Base-by-base conservation (phyloP, 2,113 vertebrate genomes). In the Clarias macrocephalus region DNA sequence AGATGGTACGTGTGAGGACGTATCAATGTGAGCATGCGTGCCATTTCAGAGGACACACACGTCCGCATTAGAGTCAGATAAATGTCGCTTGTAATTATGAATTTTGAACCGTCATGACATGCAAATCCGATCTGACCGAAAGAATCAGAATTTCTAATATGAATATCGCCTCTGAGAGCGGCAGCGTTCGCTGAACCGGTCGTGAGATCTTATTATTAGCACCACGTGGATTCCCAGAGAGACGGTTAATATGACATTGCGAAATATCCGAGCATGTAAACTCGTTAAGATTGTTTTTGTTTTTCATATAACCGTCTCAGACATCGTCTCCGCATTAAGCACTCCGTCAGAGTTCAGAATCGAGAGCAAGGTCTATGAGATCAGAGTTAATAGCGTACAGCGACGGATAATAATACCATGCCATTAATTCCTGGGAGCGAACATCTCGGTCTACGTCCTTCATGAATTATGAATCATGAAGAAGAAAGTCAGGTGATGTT, bases 381-480 rank as follows among this genome's bases (percentile, higher is more conserved):
- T 80, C 85, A 80, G 30, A 37, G 42, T 68, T 86, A 86, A 86
- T 79, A 42, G 52, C 48, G 5, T 11, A 5, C 48, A 7, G n/a
- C 76, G 23, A 37, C 56, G 30, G 28, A 80, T 65, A 80, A 80
- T 37, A 37, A 80, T 37, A 37, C 48, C 75, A 33, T 63, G 18
- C 30, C 63, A 70, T 37, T 80, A 25, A 56, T 86, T 59, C 62
- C 62, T 33, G 37, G 57, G 19, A 57, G 84, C 73, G 65, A 68
- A 57, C n/a, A 19, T 66, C n/a, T 80, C 68, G 62, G 70, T 68
- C 52, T 68, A 76, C 59, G 62, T 23, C 54, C 33, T 75, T 75
- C 70, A 85, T 85, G 56, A 80, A 37, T 80, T 60, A 62, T 60
- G 57, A 60, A 60, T 81, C 57, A 81, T 23, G 30, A 37, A 60